phyloP scores from a whole-genome alignment of 2,797 vertebrate species.

The Chrosomus eos region DNA sequence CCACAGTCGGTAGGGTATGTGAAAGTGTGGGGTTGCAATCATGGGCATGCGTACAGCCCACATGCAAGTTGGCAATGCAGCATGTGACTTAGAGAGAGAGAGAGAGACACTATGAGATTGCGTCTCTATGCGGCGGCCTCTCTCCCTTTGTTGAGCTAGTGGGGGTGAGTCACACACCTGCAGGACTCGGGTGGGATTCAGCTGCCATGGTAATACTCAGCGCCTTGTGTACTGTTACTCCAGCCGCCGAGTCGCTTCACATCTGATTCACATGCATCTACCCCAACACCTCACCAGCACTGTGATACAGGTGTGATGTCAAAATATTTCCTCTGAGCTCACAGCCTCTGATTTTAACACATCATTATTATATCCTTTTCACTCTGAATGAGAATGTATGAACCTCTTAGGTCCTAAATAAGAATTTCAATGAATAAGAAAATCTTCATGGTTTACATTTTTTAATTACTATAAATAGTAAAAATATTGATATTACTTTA shows the following conservation, averaged over 20 bases:
- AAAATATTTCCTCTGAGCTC: constrained; percentile 35
- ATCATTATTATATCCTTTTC: constrained; percentile 34
- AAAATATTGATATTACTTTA: neutral
- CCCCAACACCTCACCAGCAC: constrained; percentile 27
- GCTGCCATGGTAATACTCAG: constrained; percentile 64
- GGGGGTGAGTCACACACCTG: constrained; percentile 66
- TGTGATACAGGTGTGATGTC: constrained; percentile 5
- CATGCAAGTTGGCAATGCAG: constrained; percentile 52
- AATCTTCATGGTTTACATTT: neutral
- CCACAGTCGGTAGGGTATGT: neutral
- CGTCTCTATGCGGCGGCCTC: constrained; percentile 56
- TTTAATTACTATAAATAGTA: neutral
- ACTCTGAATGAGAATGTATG: neutral
- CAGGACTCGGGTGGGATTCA: constrained; percentile 64
- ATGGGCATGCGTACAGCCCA: constrained; percentile 22
- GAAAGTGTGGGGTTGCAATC: neutral
- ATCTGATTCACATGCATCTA: constrained; percentile 58
- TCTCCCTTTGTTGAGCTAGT: constrained; percentile 58
- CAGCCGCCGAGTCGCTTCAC: constrained; percentile 48
- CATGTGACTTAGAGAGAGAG: constrained; percentile 47
- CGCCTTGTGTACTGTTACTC: constrained; percentile 58
- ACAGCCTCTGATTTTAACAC: constrained; percentile 26
- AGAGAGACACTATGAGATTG: constrained; percentile 39
- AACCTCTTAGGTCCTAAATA: neutral
- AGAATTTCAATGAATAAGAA: neutral